Conservation (phyloP, 2,797 vertebrate genomes). For the Helarctos malayanus region DNA sequence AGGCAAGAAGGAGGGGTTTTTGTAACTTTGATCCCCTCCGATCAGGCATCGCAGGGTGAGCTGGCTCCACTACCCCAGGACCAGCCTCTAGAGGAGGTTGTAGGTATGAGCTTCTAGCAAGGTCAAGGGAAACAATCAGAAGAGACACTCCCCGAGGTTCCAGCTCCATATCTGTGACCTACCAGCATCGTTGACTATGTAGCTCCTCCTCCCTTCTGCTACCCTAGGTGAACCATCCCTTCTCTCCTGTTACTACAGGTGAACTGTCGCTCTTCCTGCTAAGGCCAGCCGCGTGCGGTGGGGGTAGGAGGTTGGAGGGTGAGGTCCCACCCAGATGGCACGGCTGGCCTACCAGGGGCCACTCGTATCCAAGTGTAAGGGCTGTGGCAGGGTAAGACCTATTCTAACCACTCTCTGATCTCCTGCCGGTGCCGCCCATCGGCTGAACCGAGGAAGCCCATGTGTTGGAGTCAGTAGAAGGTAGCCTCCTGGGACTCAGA, state of each 20-base stretch:
- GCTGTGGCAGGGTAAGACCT: neutral
- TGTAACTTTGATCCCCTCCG: neutral
- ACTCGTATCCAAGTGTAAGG: neutral
- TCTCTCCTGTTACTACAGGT: neutral
- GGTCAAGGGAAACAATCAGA: neutral
- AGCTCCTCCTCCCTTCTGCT: neutral
- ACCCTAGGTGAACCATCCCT: neutral
- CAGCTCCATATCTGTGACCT: neutral
- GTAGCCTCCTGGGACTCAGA: neutral
- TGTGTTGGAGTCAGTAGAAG: neutral
- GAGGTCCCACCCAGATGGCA: neutral
- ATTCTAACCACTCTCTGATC: neutral
- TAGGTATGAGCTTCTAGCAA: neutral
- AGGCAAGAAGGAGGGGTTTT: neutral
- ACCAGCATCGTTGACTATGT: neutral
- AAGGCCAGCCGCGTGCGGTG: neutral
- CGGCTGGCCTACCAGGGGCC: neutral
- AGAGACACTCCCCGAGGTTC: neutral
- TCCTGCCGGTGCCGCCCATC: neutral
- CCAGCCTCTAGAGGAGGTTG: neutral
- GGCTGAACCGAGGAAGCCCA: neutral
- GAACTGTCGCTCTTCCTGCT: neutral
- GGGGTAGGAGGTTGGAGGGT: neutral
- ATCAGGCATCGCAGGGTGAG: neutral
- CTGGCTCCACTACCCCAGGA: neutral